phyloP scores from a whole-genome alignment of 1,140 invertebrate genomes.

The fruit fly (Drosophila melanogaster) region DNA sequence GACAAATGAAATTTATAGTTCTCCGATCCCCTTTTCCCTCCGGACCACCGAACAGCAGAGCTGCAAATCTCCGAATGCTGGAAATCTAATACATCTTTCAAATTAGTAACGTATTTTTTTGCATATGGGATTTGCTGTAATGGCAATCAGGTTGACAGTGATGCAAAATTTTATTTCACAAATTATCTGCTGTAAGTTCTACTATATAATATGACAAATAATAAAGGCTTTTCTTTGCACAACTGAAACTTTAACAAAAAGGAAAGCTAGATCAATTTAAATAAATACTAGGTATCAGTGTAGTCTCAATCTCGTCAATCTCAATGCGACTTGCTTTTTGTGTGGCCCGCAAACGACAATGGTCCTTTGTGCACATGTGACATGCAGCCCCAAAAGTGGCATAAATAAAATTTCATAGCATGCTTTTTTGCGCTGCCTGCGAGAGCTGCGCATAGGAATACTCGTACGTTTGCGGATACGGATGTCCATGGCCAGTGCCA shows the following conservation, averaged over 20 bases:
- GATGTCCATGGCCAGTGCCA: slow-evolving; percentile 23
- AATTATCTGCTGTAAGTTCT: neutral
- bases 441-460: slow-evolving; percentile 16
- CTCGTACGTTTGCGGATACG: slow-evolving; percentile 2
- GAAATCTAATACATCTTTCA: slow-evolving; percentile 80
- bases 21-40: slow-evolving; percentile 45
- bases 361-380: slow-evolving; percentile 55
- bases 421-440: slow-evolving; percentile 51
- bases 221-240: too few species aligned
- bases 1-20: slow-evolving; percentile 82
- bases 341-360: slow-evolving; percentile 32
- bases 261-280: too few species aligned
- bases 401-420: slow-evolving; percentile 75
- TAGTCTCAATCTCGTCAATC: too few species aligned
- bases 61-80: slow-evolving; percentile 66
- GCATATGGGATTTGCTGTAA: slow-evolving; percentile 27
- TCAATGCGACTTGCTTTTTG: slow-evolving; percentile 17
- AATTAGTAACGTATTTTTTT: slow-evolving; percentile 72
- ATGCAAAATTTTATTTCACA: neutral
- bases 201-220: neutral
- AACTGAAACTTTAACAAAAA: too few species aligned
- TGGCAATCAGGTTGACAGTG: neutral
- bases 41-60: slow-evolving; percentile 53
- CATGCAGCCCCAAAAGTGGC: slow-evolving; percentile 75
- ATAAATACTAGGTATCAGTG: slow-evolving; percentile 4